Evolutionary conservation across 2,113 vertebrate genomes (phyloP).

Genomic region (Cavia aperea): DNA sequence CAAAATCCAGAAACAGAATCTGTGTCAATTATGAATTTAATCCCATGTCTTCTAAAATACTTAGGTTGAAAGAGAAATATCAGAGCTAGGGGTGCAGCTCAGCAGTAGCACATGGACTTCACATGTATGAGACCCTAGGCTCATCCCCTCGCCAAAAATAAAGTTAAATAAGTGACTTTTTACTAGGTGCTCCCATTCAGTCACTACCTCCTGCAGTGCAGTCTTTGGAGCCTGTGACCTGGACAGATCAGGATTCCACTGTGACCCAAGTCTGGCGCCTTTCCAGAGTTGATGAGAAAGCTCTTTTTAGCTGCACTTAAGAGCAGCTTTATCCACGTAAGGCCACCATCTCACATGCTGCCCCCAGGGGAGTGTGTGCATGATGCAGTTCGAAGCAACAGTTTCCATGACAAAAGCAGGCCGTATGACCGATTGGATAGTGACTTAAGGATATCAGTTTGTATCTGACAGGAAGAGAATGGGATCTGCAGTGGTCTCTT

Average conservation of each 20-base stretch:
- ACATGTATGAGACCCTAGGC: not conserved
- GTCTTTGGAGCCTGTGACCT: accelerated
- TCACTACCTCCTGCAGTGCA: not conserved
- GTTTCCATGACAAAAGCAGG: not conserved
- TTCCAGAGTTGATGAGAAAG: not conserved
- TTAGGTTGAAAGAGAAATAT: not conserved
- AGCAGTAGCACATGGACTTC: not conserved
- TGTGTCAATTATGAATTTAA: not conserved
- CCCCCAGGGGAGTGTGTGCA: not conserved
- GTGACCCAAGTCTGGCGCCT: accelerated
- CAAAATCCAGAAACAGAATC: not conserved
- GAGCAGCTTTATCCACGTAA: not conserved
- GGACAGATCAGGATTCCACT: not conserved
- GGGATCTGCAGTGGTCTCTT: not conserved
- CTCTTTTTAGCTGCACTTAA: not conserved
- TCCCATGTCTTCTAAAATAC: not conserved
- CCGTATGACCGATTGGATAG: not conserved
- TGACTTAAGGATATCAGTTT: not conserved
- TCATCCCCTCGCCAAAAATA: not conserved
- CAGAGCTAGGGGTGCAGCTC: not conserved
- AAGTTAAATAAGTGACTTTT: not conserved
- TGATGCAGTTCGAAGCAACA: not conserved
- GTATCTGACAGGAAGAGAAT: not conserved
- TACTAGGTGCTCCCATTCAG: not conserved
- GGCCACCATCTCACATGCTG: not conserved